Evolutionary conservation across 2,888 invertebrate species (phyloP).

Genomic region (Yponomeuta evonymella): DNA sequence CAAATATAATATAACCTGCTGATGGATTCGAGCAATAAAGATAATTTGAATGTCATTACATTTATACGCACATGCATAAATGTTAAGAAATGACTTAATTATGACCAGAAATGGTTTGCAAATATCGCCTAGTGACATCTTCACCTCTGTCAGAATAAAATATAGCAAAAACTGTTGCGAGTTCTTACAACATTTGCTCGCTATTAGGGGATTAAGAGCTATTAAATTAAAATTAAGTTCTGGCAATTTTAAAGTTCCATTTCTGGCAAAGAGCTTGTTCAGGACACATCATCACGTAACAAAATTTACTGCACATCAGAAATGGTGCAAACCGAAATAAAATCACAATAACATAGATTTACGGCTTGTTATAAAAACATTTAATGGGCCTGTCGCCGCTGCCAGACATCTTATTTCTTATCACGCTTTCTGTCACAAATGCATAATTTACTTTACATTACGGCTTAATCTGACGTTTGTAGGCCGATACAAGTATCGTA

Average conservation of each 20-base stretch:
- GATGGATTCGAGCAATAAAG: background rate
- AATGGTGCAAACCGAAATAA: constrained; percentile 1
- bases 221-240: background rate
- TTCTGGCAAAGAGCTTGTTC: background rate
- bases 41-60: background rate
- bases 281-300: background rate
- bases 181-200: background rate
- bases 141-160: constrained; percentile 13
- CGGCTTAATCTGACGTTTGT: constrained; percentile 10
- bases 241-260: background rate
- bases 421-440: background rate
- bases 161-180: background rate
- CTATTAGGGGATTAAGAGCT: background rate
- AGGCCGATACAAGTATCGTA: constrained; percentile 5
- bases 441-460: constrained; percentile 1
- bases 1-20: background rate
- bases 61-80: constrained; percentile 18
- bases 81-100: constrained; percentile 30
- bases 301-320: background rate
- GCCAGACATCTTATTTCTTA: background rate
- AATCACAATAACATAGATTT: background rate
- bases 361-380: background rate
- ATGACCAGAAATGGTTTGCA: constrained; percentile 20
- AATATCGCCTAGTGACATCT: constrained; percentile 23
- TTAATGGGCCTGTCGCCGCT: background rate